These are phyloP conservation scores for Sarotherodon lohbergeri DNA, from an alignment of 2,113 vertebrate species.

Conservation along the genomic window DNA sequence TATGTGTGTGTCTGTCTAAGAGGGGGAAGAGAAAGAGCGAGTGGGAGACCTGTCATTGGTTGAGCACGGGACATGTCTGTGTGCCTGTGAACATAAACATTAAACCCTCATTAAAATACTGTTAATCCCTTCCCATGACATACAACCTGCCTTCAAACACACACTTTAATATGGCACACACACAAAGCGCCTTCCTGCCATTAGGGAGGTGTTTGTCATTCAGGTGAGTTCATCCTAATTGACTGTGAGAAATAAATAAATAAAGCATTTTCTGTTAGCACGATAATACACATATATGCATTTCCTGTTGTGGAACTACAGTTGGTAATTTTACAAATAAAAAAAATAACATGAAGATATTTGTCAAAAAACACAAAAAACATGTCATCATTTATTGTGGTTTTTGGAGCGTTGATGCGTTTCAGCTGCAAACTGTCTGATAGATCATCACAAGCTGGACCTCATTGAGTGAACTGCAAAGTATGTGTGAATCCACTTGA, in stretches of 20 bases:
- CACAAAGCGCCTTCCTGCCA: not conserved
- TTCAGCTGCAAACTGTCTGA: not conserved
- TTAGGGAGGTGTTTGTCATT: constrained; percentile 9
- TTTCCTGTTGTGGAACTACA: not conserved
- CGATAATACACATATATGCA: not conserved
- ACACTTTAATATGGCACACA: not conserved
- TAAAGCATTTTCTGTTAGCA: not conserved
- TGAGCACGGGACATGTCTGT: constrained; percentile 3
- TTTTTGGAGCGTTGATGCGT: not conserved
- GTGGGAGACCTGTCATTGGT: not conserved
- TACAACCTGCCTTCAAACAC: constrained; percentile 22
- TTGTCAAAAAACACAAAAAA: not conserved
- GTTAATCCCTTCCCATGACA: constrained; percentile 61
- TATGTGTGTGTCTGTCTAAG: not conserved
- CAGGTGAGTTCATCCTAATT: not conserved
- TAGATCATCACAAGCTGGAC: not conserved
- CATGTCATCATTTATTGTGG: not conserved
- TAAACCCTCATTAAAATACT: constrained; percentile 64
- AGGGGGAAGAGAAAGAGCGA: not conserved
- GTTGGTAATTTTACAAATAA: not conserved
- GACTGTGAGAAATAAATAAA: not conserved
- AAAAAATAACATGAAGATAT: not conserved
- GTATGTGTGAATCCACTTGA: not conserved
- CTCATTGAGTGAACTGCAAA: not conserved
- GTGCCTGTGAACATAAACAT: constrained; percentile 38